Evolutionary conservation across 2,113 vertebrate genomes (phyloP).

Genomic region (Clinocottus analis): DNA sequence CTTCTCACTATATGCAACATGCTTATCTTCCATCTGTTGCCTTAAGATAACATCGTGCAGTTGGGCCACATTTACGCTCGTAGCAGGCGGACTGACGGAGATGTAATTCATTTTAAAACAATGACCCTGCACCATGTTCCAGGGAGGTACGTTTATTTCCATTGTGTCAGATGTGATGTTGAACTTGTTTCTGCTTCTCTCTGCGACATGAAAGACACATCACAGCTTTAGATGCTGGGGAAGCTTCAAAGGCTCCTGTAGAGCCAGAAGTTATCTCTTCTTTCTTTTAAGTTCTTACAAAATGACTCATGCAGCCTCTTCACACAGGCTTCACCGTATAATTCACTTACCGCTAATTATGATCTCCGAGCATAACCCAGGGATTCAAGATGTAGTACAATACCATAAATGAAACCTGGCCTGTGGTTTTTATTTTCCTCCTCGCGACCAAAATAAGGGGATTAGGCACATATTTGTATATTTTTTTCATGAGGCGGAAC

Average conservation of each 20-base stretch:
- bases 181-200: slow-evolving; percentile 5
- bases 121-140: too few species aligned
- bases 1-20: neutral
- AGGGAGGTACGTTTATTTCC: neutral
- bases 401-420: slow-evolving; percentile 31
- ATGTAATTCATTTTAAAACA: too few species aligned
- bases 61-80: too few species aligned
- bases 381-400: slow-evolving; percentile 38
- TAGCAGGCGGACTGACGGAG: too few species aligned
- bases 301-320: slow-evolving; percentile 32
- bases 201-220: slow-evolving; percentile 68
- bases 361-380: slow-evolving; percentile 45
- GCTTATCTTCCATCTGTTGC: neutral
- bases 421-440: slow-evolving; percentile 40
- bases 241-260: slow-evolving; percentile 64
- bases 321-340: slow-evolving; percentile 46
- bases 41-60: neutral
- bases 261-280: slow-evolving; percentile 59
- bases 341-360: slow-evolving; percentile 62
- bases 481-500: slow-evolving; percentile 56
- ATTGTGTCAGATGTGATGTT: neutral
- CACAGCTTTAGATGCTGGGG: slow-evolving; percentile 33
- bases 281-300: slow-evolving; percentile 60
- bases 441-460: slow-evolving; percentile 37
- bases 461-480: slow-evolving; percentile 56